phyloP scores from a whole-genome alignment of 1,140 invertebrate species.

The Atta texana region DNA sequence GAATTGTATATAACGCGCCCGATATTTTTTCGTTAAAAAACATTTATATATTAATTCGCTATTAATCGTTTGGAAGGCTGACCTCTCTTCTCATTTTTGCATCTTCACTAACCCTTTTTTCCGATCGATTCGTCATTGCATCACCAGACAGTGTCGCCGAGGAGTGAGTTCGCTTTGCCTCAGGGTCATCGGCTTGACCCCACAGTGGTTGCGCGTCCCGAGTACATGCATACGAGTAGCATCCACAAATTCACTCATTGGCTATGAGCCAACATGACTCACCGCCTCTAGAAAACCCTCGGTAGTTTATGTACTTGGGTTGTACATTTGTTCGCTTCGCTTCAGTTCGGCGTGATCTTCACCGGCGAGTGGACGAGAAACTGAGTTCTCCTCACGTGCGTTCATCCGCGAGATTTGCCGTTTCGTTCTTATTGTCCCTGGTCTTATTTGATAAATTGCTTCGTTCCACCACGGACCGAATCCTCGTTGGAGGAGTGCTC shows the following conservation, averaged over 20 bases:
- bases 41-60: neutral
- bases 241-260: conserved; percentile 75
- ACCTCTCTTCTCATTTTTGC: neutral
- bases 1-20: neutral
- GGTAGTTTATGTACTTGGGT: conserved; percentile 73
- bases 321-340: conserved; percentile 75
- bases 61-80: neutral
- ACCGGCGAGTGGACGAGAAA: conserved; percentile 65
- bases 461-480: neutral
- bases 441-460: neutral
- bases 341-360: conserved; percentile 81
- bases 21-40: neutral
- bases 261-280: conserved; percentile 83
- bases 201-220: conserved; percentile 60
- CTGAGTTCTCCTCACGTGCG: neutral
- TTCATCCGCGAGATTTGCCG: conserved; percentile 16
- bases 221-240: conserved; percentile 62
- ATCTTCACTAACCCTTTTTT: neutral
- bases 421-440: neutral
- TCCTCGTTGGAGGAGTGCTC: neutral
- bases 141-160: neutral
- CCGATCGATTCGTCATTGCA: neutral
- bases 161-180: conserved; percentile 10
- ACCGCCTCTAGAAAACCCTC: conserved; percentile 84
- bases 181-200: conserved; percentile 57